Conservation (phyloP, 2,113 vertebrate genomes). For the Mobula hypostoma region DNA sequence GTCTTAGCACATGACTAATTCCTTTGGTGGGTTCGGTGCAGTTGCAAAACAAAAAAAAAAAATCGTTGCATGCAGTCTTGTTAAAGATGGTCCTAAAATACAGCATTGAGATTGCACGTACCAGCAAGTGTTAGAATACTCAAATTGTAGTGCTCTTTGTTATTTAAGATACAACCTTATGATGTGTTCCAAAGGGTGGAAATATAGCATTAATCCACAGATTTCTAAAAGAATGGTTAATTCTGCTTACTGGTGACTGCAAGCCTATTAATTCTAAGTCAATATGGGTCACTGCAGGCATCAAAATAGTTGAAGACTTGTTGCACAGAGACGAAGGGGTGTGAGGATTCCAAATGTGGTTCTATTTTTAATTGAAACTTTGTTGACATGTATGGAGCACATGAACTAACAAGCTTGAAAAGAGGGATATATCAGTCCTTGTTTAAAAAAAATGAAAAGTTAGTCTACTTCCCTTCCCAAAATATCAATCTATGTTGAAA, state of each 20-base stretch:
- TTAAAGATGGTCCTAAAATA: background rate
- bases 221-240: background rate
- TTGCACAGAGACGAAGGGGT: constrained; percentile 17
- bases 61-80: background rate
- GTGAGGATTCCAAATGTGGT: background rate
- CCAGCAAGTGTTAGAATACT: background rate
- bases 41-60: background rate
- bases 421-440: background rate
- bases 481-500: constrained; percentile 8
- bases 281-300: constrained; percentile 9
- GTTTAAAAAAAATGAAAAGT: background rate
- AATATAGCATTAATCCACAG: background rate
- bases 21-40: background rate
- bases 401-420: background rate
- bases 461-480: background rate
- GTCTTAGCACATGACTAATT: background rate
- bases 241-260: background rate
- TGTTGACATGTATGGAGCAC: background rate
- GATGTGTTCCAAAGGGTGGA: background rate
- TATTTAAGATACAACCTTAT: background rate
- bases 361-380: constrained; percentile 26
- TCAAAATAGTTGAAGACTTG: constrained; percentile 18
- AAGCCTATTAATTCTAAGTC: constrained; percentile 23
- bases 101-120: background rate
- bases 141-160: background rate